These are phyloP conservation scores for Macrobrachium rosenbergii DNA, from an alignment of 1,140 invertebrate species.

Conservation along the genomic window DNA sequence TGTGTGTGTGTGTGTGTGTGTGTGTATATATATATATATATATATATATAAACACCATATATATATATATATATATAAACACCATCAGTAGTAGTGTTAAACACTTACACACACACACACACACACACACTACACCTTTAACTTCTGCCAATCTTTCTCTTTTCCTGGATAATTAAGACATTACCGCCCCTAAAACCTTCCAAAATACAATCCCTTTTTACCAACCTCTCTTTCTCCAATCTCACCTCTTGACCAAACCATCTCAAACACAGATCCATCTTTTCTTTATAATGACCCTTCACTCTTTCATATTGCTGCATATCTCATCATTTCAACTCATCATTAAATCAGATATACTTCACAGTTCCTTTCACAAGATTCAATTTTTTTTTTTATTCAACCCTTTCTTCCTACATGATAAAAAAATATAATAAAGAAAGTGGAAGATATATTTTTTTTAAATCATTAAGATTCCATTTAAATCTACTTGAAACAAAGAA, in stretches of 20 bases:
- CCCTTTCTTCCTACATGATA: too few species aligned
- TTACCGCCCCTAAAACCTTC: background rate
- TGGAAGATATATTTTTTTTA: too few species aligned
- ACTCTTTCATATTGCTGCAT: background rate
- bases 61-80: background rate
- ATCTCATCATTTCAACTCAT: background rate
- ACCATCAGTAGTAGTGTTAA: too few species aligned
- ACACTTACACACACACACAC: too few species aligned
- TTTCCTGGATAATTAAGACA: background rate
- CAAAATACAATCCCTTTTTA: background rate
- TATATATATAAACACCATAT: too few species aligned
- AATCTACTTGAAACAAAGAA: too few species aligned
- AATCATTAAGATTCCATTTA: too few species aligned
- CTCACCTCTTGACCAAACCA: too few species aligned
- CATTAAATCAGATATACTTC: too few species aligned
- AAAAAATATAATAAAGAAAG: too few species aligned
- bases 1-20: slow-evolving; percentile 15
- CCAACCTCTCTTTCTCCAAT: background rate
- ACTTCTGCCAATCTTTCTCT: background rate
- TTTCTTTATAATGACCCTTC: background rate
- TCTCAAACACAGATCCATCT: too few species aligned
- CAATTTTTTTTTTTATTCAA: background rate
- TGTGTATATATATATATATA: slow-evolving; percentile 37
- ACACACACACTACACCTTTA: background rate
- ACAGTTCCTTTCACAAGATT: background rate